Percentiles rank a stretch among this genome's conserved stretches.
Evolutionary conservation across 2,797 vertebrate genomes (phyloP).

Genomic region (Gallinago nigripennis): DNA sequence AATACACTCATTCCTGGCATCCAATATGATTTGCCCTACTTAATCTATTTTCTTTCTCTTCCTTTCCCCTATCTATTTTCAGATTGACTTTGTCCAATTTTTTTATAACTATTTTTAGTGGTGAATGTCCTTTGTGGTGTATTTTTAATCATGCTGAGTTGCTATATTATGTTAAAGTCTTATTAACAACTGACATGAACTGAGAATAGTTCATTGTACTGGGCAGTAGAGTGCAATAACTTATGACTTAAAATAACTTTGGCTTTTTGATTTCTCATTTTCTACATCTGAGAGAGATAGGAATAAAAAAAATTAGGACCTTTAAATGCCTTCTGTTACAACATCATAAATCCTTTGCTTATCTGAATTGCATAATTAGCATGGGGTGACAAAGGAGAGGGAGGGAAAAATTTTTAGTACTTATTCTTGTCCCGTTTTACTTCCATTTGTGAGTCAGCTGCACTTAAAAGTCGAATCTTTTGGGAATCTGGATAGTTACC

Average conservation of each 20-base stretch:
- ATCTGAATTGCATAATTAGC: slow-evolving; percentile 1
- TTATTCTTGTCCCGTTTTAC: background rate
- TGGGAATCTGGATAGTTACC: background rate
- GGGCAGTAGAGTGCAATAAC: slow-evolving; percentile 43
- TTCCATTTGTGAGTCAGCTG: background rate
- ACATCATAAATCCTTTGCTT: background rate
- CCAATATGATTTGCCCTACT: background rate
- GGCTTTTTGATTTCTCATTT: slow-evolving; percentile 30
- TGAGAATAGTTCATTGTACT: slow-evolving; percentile 39
- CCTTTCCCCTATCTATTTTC: slow-evolving; percentile 16
- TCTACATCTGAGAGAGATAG: background rate
- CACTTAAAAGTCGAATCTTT: background rate
- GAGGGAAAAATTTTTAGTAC: background rate
- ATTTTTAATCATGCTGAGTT: slow-evolving; percentile 60
- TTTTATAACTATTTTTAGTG: slow-evolving; percentile 43
- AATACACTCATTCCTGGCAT: background rate
- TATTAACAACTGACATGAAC: slow-evolving; percentile 53
- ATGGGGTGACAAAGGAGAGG: background rate
- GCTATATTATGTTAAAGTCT: slow-evolving; percentile 43
- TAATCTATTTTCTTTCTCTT: slow-evolving; percentile 18
- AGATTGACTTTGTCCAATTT: slow-evolving; percentile 29
- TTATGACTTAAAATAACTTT: slow-evolving; percentile 50
- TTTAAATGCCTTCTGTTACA: background rate
- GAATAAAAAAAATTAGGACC: background rate
- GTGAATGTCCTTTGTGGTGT: slow-evolving; percentile 33